These are phyloP conservation scores for Diorhabda elongata DNA, from an alignment of 1,140 invertebrate genomes.

Conservation along the genomic window DNA sequence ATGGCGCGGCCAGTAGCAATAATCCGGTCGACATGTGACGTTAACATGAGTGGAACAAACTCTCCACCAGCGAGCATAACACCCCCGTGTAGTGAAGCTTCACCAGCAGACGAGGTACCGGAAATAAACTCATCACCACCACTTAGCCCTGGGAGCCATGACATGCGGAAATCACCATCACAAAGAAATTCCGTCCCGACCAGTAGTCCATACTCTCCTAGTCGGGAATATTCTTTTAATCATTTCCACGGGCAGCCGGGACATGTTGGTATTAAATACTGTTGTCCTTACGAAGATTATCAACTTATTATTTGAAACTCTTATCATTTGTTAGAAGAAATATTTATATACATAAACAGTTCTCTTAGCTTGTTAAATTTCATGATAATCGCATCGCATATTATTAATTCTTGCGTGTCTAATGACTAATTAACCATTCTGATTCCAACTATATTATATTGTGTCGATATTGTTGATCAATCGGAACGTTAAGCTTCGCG, in stretches of 20 bases:
- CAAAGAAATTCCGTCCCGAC: slow-evolving; percentile 41
- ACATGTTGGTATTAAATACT: slow-evolving; percentile 63
- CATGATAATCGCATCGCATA: too few relatives aligned
- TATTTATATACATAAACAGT: too few relatives aligned
- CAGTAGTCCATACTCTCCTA: slow-evolving; percentile 50
- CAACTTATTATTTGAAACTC: background rate
- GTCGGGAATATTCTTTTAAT: slow-evolving; percentile 77
- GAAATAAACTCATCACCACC: slow-evolving; percentile 46
- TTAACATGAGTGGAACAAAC: slow-evolving; percentile 52
- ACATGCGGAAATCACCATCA: slow-evolving; percentile 42
- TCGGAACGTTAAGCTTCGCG: too few relatives aligned
- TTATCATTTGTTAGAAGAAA: too few relatives aligned
- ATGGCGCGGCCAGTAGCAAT: slow-evolving; percentile 95
- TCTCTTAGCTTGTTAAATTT: too few relatives aligned
- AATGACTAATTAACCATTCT: too few relatives aligned
- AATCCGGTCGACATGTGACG: slow-evolving; percentile 78
- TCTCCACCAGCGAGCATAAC: slow-evolving; percentile 63
- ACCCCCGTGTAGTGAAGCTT: slow-evolving; percentile 51
- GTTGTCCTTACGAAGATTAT: slow-evolving; percentile 10
- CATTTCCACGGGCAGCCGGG: slow-evolving; percentile 85
- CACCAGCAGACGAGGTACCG: slow-evolving; percentile 45
- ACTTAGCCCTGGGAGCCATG: slow-evolving; percentile 43
- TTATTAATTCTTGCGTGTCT: too few relatives aligned
- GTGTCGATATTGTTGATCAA: too few relatives aligned
- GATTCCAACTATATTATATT: too few relatives aligned